Conservation (phyloP, 1,140 invertebrate genomes). For the Globodera ellingtonae region DNA sequence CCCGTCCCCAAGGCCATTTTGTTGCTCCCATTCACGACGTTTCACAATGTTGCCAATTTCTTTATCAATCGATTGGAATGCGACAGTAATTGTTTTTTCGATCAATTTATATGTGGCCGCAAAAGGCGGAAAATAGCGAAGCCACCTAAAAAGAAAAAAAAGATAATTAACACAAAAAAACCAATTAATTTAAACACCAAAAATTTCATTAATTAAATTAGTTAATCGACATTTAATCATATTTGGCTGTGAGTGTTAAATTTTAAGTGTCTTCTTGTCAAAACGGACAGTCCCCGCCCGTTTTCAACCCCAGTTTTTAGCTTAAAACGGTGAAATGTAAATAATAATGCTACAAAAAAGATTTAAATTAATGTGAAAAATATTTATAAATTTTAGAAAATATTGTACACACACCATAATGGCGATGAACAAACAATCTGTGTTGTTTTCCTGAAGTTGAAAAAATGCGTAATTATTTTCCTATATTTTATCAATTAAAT, state of each 20-base stretch:
- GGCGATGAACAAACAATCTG: not conserved
- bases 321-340: too few relatives aligned
- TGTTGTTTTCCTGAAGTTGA: constrained; percentile 20
- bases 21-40: not conserved
- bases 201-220: not conserved
- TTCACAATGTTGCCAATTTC: constrained; percentile 15
- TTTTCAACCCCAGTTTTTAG: too few relatives aligned
- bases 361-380: constrained; percentile 1
- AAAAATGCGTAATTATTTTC: not conserved
- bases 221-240: not conserved
- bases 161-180: constrained; percentile 2
- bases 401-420: not conserved
- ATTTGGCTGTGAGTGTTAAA: too few relatives aligned
- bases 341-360: too few relatives aligned
- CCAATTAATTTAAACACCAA: constrained; percentile 11
- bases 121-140: constrained; percentile 22
- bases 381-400: not conserved
- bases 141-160: constrained; percentile 11
- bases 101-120: constrained; percentile 4
- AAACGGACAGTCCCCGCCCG: too few relatives aligned
- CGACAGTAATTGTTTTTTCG: constrained; percentile 2
- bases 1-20: constrained; percentile 2
- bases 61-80: constrained; percentile 6
- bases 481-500: not conserved
- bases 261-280: too few relatives aligned